These are phyloP conservation scores for Stigmatopora argus DNA, from an alignment of 2,113 vertebrate species.

Conservation along the genomic window DNA sequence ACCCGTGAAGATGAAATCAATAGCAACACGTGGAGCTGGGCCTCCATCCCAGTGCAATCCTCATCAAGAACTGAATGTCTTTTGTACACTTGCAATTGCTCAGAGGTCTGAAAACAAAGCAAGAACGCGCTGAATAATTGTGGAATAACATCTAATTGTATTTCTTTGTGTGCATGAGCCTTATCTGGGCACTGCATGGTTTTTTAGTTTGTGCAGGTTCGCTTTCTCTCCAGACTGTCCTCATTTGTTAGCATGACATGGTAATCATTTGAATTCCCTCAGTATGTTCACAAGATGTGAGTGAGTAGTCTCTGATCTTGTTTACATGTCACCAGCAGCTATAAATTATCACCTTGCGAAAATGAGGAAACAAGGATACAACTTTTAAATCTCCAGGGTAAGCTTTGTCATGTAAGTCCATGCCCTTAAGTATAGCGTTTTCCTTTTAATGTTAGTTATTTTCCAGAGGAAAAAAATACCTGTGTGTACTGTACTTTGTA, in stretches of 20 bases:
- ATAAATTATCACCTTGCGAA: conserved; percentile 68
- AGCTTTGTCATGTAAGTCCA: conserved; percentile 16
- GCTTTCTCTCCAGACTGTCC: conserved; percentile 57
- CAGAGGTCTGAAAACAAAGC: conserved; percentile 29
- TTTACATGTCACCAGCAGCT: conserved; percentile 74
- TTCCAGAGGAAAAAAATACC: conserved; percentile 49
- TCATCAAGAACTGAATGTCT: conserved; percentile 40
- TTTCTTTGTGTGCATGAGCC: conserved; percentile 49
- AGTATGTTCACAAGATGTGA: conserved; percentile 66
- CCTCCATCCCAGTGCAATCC: conserved; percentile 31
- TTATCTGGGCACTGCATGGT: conserved; percentile 14
- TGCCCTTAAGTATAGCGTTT: conserved; percentile 34
- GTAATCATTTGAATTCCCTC: conserved; percentile 71
- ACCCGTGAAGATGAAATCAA: conserved; percentile 54
- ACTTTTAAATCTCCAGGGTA: conserved; percentile 61
- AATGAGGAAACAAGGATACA: conserved; percentile 64
- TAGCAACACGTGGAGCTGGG: conserved; percentile 38
- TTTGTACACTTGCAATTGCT: conserved; percentile 26
- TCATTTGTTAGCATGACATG: conserved; percentile 67
- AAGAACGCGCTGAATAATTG: conserved; percentile 51
- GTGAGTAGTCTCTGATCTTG: conserved; percentile 69
- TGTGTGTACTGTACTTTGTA: conserved; percentile 36
- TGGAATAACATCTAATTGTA: conserved; percentile 59
- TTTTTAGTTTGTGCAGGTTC: conserved; percentile 41
- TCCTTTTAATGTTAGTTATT: conserved; percentile 53